These are phyloP conservation scores for Caenorhabditis japonica DNA, from an alignment of 2,888 invertebrate genomes.

Conservation along the genomic window DNA sequence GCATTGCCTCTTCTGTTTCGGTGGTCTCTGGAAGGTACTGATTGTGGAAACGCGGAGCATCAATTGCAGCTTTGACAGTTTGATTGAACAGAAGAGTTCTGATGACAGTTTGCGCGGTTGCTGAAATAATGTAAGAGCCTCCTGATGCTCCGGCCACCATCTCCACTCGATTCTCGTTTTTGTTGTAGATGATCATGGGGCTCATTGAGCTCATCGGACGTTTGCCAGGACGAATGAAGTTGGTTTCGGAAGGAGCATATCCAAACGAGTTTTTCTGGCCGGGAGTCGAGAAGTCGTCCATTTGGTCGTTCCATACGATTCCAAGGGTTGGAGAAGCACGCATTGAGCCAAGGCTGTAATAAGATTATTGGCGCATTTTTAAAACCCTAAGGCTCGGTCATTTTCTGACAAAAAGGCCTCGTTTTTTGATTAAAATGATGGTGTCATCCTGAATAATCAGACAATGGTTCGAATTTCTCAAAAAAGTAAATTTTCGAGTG, in stretches of 20 bases:
- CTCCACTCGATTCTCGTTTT: slow-evolving; percentile 80
- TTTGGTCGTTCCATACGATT: slow-evolving; percentile 76
- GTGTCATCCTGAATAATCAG: too few relatives aligned
- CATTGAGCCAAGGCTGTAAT: slow-evolving; percentile 71
- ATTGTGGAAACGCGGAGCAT: slow-evolving; percentile 75
- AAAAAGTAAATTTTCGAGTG: too few relatives aligned
- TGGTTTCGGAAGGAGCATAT: slow-evolving; percentile 84
- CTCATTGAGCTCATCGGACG: slow-evolving; percentile 91
- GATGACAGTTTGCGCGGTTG: slow-evolving; percentile 82
- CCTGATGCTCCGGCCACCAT: slow-evolving; percentile 89
- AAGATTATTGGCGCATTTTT: too few relatives aligned
- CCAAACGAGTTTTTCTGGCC: slow-evolving; percentile 75
- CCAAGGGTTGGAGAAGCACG: slow-evolving; percentile 72
- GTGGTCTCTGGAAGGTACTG: slow-evolving; percentile 82
- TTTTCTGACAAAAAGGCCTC: too few relatives aligned
- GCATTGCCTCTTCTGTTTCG: slow-evolving; percentile 84
- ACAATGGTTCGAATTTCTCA: too few relatives aligned
- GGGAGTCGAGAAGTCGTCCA: slow-evolving; percentile 81
- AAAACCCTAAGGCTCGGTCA: too few relatives aligned
- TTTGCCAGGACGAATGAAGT: slow-evolving; percentile 87
- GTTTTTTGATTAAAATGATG: too few relatives aligned
- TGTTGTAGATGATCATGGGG: slow-evolving; percentile 86
- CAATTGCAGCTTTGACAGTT: slow-evolving; percentile 84
- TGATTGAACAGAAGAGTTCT: slow-evolving; percentile 85
- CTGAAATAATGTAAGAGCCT: slow-evolving; percentile 90